Evolutionary conservation across 2,888 invertebrate genomes (phyloP).

Genomic region (Microctonus brassicae): DNA sequence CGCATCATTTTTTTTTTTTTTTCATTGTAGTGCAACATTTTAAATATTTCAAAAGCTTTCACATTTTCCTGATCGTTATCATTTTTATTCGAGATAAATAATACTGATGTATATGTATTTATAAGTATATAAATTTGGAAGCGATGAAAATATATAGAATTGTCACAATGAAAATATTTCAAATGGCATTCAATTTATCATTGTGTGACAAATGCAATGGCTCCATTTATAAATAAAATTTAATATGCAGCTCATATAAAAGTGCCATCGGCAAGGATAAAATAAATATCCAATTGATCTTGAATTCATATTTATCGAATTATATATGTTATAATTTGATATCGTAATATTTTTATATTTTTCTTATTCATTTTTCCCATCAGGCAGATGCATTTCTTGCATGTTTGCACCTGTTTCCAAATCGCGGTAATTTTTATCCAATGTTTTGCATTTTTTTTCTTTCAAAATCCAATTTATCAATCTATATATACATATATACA

Average conservation of each 20-base stretch:
- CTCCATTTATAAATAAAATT: neutral
- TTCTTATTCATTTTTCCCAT: neutral
- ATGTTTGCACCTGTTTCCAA: constrained; percentile 22
- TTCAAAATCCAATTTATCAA: neutral
- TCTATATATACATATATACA: too few relatives aligned
- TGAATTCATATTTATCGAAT: too few relatives aligned
- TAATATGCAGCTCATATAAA: neutral
- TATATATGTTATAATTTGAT: constrained; percentile 1
- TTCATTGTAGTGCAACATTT: neutral
- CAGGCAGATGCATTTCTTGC: constrained; percentile 22
- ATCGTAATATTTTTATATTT: neutral
- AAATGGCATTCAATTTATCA: neutral
- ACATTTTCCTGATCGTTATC: constrained; percentile 12
- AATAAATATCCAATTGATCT: neutral
- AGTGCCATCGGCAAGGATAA: neutral
- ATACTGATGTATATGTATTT: too few relatives aligned
- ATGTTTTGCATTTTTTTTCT: neutral
- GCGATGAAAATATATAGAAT: too few relatives aligned
- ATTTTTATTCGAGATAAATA: too few relatives aligned
- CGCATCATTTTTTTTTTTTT: neutral
- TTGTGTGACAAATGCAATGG: neutral
- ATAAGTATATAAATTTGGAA: too few relatives aligned
- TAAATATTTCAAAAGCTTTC: neutral
- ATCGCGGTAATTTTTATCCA: neutral
- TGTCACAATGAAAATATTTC: too few relatives aligned